Percentiles rank a stretch among this genome's conserved stretches.
These are phyloP conservation scores for Nansenia antarctica DNA, from an alignment of 2,113 vertebrate species.

Conservation along the genomic window DNA sequence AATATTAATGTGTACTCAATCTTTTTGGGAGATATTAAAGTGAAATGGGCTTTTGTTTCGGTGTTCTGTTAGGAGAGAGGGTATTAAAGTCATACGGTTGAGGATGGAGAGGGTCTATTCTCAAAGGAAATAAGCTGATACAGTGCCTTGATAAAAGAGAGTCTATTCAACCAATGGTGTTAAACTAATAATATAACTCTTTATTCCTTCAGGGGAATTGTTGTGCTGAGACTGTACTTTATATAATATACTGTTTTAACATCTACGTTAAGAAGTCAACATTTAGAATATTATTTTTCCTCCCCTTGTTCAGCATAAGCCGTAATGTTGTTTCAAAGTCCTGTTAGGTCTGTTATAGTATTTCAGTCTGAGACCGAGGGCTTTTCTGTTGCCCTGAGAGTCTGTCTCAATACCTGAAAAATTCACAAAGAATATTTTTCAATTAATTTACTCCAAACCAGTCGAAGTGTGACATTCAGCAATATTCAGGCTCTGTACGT, in stretches of 20 bases:
- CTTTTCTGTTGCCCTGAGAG: constrained; percentile 27
- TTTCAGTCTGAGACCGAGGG: constrained; percentile 32
- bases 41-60: neutral
- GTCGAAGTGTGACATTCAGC: constrained; percentile 42
- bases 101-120: neutral
- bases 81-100: neutral
- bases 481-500: constrained; percentile 29
- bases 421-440: constrained; percentile 37
- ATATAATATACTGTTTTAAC: no score
- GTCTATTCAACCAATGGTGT: neutral
- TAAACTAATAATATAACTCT: neutral
- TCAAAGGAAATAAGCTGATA: constrained; percentile 15
- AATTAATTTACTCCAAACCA: constrained; percentile 20
- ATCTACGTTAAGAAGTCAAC: no score
- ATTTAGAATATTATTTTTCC: neutral
- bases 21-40: neutral
- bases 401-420: constrained; percentile 57
- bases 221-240: neutral
- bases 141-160: neutral
- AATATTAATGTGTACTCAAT: constrained; percentile 29
- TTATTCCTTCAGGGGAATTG: neutral
- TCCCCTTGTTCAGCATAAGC: no score
- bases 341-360: constrained; percentile 5
- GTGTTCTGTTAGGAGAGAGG: neutral
- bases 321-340: constrained; percentile 9